phyloP scores from a whole-genome alignment of 2,888 invertebrate genomes.

The Unio delphinus region DNA sequence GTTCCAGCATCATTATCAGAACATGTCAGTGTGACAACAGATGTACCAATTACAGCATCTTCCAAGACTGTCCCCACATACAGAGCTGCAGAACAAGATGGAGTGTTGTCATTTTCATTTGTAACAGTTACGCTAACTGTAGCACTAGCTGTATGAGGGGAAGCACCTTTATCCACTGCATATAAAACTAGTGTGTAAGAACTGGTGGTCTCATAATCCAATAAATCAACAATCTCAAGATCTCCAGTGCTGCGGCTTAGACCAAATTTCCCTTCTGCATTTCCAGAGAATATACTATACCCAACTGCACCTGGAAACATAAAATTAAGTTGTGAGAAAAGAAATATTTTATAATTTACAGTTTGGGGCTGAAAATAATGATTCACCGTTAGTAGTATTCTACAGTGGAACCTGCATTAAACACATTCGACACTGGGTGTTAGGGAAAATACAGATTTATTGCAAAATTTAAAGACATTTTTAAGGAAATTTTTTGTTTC shows the following conservation, averaged over 20 bases:
- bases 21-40: slow-evolving; percentile 35
- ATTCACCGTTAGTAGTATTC: too few relatives aligned
- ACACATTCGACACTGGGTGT: too few relatives aligned
- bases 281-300: slow-evolving; percentile 37
- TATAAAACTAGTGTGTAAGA: slow-evolving; percentile 41
- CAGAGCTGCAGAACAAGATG: slow-evolving; percentile 30
- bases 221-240: slow-evolving; percentile 13
- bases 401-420: too few relatives aligned
- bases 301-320: slow-evolving; percentile 20
- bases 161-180: slow-evolving; percentile 44
- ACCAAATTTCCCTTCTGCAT: slow-evolving; percentile 36
- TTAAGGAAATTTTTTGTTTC: too few relatives aligned
- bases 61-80: slow-evolving; percentile 38
- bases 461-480: too few relatives aligned
- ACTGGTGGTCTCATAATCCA: slow-evolving; percentile 54
- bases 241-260: slow-evolving; percentile 24
- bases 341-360: too few relatives aligned
- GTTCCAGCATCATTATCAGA: slow-evolving; percentile 46
- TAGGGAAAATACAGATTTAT: too few relatives aligned
- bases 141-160: slow-evolving; percentile 32
- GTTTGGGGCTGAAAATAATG: too few relatives aligned
- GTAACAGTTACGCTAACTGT: slow-evolving; percentile 41
- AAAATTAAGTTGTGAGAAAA: background rate
- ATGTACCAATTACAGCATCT: slow-evolving; percentile 27
- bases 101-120: slow-evolving; percentile 55